Evolutionary conservation across 1,140 invertebrate genomes (phyloP).

Genomic region (Cheumatopsyche charites): DNA sequence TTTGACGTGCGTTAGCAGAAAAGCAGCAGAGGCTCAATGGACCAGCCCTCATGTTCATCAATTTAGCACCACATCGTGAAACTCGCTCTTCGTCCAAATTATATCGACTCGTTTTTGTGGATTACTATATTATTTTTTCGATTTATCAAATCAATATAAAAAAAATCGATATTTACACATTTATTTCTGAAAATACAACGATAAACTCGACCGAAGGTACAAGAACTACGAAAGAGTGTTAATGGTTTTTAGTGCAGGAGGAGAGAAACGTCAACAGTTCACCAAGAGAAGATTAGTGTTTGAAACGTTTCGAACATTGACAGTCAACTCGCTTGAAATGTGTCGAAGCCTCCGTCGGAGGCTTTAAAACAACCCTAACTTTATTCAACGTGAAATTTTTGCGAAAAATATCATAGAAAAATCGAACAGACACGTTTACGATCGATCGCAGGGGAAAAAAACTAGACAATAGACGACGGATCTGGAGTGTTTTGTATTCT

Average conservation of each 20-base stretch:
- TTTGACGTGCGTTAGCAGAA: conserved; percentile 45
- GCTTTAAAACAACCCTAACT: not conserved
- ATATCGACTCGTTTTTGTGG: too few relatives aligned
- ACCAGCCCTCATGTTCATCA: conserved; percentile 28
- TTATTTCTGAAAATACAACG: too few relatives aligned
- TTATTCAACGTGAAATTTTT: too few relatives aligned
- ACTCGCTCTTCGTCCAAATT: too few relatives aligned
- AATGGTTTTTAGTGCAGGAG: conserved; percentile 20
- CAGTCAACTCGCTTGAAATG: conserved; percentile 19
- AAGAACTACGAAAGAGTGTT: conserved; percentile 4
- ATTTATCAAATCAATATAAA: too few relatives aligned
- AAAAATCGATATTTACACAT: too few relatives aligned
- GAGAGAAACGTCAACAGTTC: conserved; percentile 27
- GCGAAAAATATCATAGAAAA: too few relatives aligned
- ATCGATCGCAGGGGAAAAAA: too few relatives aligned
- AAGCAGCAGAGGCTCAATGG: conserved; percentile 12
- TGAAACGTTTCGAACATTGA: conserved; percentile 33
- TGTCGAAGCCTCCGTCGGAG: conserved; percentile 20
- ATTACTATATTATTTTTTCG: too few relatives aligned
- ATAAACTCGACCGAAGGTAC: too few relatives aligned
- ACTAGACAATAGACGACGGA: too few relatives aligned
- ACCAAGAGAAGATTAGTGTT: conserved; percentile 33
- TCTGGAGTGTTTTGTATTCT: conserved; percentile 27
- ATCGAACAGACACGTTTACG: too few relatives aligned
- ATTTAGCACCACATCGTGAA: conserved; percentile 18